These are phyloP conservation scores for Leucozona laternaria DNA, from an alignment of 2,888 invertebrate species.

Conservation along the genomic window DNA sequence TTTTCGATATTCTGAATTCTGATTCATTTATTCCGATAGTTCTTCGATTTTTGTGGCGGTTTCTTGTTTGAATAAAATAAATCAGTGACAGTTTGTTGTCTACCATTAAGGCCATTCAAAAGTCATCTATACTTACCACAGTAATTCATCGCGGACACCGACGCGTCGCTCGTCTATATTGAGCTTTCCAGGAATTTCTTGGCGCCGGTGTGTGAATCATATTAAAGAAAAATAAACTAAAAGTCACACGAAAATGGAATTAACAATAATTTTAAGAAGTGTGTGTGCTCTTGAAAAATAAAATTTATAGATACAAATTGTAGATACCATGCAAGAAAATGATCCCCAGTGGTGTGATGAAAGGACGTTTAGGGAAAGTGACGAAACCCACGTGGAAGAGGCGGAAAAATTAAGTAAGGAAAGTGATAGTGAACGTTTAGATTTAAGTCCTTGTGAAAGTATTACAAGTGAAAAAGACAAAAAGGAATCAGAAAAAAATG, in stretches of 20 bases:
- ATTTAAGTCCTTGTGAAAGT: conserved; percentile 46
- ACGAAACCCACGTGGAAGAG: conserved; percentile 78
- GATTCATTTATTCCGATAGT: conserved; percentile 48
- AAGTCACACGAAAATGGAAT: conserved; percentile 51
- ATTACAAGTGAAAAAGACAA: conserved; percentile 57
- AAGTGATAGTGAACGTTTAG: conserved; percentile 53
- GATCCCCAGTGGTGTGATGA: conserved; percentile 77
- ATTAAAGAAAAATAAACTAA: conserved; percentile 24
- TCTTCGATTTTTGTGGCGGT: conserved; percentile 41
- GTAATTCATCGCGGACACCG: neutral
- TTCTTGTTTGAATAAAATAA: conserved; percentile 32
- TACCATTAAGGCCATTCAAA: conserved; percentile 32
- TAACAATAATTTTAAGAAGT: conserved; percentile 26
- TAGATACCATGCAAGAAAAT: conserved; percentile 79
- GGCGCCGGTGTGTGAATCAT: conserved; percentile 55
- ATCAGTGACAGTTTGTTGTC: conserved; percentile 32
- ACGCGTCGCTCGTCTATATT: conserved; percentile 37
- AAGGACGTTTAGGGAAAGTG: conserved; percentile 77
- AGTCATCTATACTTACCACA: conserved; percentile 10
- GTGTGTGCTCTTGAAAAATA: conserved; percentile 34
- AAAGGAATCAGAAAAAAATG: conserved; percentile 15
- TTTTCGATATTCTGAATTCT: conserved; percentile 40
- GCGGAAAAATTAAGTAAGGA: conserved; percentile 62
- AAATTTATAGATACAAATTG: conserved; percentile 60
- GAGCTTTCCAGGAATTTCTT: conserved; percentile 69